phyloP scores from a whole-genome alignment of 2,113 vertebrate genomes.

The Laticauda laticaudata region DNA sequence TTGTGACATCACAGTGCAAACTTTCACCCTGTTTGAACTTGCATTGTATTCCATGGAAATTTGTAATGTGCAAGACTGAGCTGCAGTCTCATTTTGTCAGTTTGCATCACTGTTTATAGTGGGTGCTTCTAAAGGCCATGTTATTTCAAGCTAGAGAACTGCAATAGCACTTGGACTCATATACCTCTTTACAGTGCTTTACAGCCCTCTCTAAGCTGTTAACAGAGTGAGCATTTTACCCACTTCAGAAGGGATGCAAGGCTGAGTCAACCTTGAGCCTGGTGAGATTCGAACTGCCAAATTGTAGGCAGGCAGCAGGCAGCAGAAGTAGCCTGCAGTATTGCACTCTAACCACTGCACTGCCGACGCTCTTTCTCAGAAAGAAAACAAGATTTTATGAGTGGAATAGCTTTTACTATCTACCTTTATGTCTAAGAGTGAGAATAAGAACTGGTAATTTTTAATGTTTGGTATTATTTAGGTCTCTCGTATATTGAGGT shows the following conservation, averaged over 20 bases:
- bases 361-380: too few relatives aligned
- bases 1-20: background rate
- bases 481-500: background rate
- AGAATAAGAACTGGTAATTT: background rate
- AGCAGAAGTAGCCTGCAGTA: too few relatives aligned
- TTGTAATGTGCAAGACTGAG: background rate
- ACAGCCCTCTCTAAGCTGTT: too few relatives aligned
- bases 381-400: background rate
- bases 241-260: too few relatives aligned
- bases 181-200: too few relatives aligned
- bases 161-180: too few relatives aligned
- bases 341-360: too few relatives aligned
- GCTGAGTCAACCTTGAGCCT: too few relatives aligned
- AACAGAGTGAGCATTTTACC: too few relatives aligned
- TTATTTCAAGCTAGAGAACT: background rate
- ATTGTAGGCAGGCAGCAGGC: too few relatives aligned
- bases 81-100: background rate
- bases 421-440: background rate
- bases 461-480: background rate
- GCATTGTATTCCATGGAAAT: background rate
- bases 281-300: too few relatives aligned
- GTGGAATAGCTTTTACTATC: background rate
- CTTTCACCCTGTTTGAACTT: background rate
- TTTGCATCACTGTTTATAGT: background rate
- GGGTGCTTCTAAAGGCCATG: background rate